Evolutionary conservation across 2,888 invertebrate species (phyloP).

Genomic region (Deilephila porcellus): DNA sequence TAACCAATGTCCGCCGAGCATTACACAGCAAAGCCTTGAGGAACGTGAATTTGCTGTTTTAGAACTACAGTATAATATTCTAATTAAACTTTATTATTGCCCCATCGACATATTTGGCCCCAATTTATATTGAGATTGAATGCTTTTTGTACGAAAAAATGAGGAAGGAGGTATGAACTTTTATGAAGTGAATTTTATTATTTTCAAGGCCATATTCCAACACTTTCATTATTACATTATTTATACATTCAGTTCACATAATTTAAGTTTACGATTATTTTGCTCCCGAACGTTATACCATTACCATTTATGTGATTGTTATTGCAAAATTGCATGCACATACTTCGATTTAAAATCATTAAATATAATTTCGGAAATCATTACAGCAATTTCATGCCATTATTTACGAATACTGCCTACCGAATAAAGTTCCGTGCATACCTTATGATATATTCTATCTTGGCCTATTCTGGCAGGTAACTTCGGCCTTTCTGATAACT

Average conservation of each 20-base stretch:
- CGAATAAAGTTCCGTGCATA: too few relatives aligned
- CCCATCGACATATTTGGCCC: background rate
- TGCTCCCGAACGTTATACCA: background rate
- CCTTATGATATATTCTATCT: too few relatives aligned
- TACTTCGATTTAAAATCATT: background rate
- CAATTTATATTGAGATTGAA: background rate
- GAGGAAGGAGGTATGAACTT: background rate
- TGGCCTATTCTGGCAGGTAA: too few relatives aligned
- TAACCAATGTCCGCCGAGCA: background rate
- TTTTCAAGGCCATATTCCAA: background rate
- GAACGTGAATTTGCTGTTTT: background rate
- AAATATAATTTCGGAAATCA: background rate
- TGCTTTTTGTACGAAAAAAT: background rate
- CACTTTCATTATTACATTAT: background rate
- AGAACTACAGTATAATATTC: background rate
- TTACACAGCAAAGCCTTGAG: slow-evolving; percentile 5
- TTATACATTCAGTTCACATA: background rate
- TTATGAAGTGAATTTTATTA: background rate
- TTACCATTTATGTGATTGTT: background rate
- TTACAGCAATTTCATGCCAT: background rate
- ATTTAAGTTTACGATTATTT: background rate
- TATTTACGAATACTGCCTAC: background rate
- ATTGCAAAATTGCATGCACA: background rate
- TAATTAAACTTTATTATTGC: slow-evolving; percentile 5
- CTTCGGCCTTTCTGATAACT: too few relatives aligned